Evolutionary conservation across 2,888 invertebrate genomes (phyloP).

Genomic region (Tipula vernalis): DNA sequence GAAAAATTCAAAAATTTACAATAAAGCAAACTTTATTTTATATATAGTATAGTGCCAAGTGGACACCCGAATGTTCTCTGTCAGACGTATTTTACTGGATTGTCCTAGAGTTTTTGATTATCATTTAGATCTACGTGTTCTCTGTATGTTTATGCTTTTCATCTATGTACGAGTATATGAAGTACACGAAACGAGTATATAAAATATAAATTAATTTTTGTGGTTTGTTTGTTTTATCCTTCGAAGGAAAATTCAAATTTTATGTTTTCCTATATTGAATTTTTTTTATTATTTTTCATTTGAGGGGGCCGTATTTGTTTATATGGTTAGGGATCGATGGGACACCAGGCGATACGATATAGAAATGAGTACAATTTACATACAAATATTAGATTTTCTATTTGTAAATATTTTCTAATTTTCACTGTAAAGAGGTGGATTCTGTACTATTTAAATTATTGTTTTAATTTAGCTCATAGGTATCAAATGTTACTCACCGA

Average conservation of each 20-base stretch:
- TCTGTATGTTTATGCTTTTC: neutral
- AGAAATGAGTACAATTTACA: neutral
- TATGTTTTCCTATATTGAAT: neutral
- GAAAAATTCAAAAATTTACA: neutral
- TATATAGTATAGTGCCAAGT: neutral
- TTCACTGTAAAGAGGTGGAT: neutral
- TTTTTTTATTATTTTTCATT: neutral
- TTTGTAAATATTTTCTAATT: neutral
- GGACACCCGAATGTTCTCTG: neutral
- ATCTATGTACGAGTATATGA: neutral
- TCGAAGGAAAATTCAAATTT: neutral
- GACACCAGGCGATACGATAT: neutral
- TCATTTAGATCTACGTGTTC: neutral
- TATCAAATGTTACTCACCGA: constrained; percentile 35
- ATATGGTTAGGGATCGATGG: neutral
- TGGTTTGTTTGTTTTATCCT: neutral
- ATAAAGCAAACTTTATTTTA: too few species aligned
- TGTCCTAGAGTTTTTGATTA: neutral
- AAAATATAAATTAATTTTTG: neutral
- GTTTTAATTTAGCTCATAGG: too few species aligned
- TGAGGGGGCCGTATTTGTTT: neutral
- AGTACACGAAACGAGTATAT: neutral
- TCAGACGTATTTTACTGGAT: neutral
- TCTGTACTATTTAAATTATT: neutral
- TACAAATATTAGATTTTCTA: neutral